Base-by-base conservation (phyloP, 2,888 invertebrate species). In the Macaria liturata region DNA sequence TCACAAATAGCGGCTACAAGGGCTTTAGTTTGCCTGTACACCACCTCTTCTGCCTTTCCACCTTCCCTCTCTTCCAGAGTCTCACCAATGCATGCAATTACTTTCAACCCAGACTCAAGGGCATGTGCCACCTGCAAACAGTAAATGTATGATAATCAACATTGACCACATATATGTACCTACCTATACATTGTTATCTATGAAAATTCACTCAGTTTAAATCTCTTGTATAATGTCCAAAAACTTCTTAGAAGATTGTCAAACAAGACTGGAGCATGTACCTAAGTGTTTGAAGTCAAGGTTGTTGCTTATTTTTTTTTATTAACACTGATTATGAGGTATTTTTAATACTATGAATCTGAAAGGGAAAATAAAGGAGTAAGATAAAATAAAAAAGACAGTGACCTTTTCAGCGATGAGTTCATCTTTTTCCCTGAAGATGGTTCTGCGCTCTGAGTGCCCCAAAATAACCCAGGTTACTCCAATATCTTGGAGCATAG, bases 51-150 rank as follows among this genome's bases (percentile, higher is more conserved):
- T 1, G 99, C 99, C 84, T 98, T 95, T 30, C 96, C 96, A 32
- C 95, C 95, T 83, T 99, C 98, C 50, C 99, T 94, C 86, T 99
- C 99, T 68, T 98, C 97, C 32, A 99, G 92, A 58, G 97, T 98
- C 89, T 99, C 99, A 47, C 99, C 99, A 78, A 99, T 97, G 84
- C 99, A 99, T 4, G 98, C 97, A 69, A 99, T 98, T 0, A 99
- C 96, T 81, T 95, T 96, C 50, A 97, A 74, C 1, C 96, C 96
- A 61, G 92, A 89, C 61, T 95, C 94, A 55, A 96, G 88, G 9
- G 96, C 95, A 77, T 96, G 95, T 31, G 93, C 94, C 7, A 95
- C 94, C 90, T 88, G 39, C 7, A 54, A 59, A 69, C 71, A 64
- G 55, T 59, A 57, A 32, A 50, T 52, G 39, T 47, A 52, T 48